These are phyloP conservation scores for Cerceris rybyensis DNA, from an alignment of 2,888 invertebrate genomes.

Conservation along the genomic window DNA sequence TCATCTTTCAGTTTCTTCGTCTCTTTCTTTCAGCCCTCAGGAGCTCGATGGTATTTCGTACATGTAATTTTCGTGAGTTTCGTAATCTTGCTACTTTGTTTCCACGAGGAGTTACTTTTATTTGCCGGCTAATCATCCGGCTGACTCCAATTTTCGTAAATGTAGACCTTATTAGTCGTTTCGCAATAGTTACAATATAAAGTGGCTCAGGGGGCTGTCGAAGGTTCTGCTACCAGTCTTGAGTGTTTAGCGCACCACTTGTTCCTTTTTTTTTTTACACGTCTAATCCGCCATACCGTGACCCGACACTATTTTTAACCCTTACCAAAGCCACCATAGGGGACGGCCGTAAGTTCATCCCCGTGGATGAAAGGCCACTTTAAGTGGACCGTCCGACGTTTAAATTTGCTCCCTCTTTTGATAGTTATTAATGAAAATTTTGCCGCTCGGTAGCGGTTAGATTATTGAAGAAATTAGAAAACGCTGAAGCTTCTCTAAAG, in stretches of 20 bases:
- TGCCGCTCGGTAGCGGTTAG: no score
- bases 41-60: conserved; percentile 30
- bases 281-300: background rate
- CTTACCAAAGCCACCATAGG: background rate
- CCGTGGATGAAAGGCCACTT: background rate
- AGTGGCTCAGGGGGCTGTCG: background rate
- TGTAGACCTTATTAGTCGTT: conserved; percentile 23
- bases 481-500: no score
- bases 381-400: background rate
- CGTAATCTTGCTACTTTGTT: conserved; percentile 34
- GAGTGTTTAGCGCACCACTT: background rate
- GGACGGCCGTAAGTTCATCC: no score
- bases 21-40: background rate
- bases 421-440: no score
- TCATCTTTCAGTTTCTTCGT: conserved; percentile 1
- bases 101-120: background rate
- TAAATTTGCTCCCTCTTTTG: background rate
- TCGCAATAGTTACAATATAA: conserved; percentile 21
- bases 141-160: conserved; percentile 33
- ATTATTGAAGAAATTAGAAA: no score
- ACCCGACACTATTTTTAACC: background rate
- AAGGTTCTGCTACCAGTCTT: conserved; percentile 18
- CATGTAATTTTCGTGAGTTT: conserved; percentile 40
- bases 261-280: background rate
- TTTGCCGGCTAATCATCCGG: conserved; percentile 17